Evolutionary conservation across 2,113 vertebrate species (phyloP).

Genomic region (Hipposideros armiger): DNA sequence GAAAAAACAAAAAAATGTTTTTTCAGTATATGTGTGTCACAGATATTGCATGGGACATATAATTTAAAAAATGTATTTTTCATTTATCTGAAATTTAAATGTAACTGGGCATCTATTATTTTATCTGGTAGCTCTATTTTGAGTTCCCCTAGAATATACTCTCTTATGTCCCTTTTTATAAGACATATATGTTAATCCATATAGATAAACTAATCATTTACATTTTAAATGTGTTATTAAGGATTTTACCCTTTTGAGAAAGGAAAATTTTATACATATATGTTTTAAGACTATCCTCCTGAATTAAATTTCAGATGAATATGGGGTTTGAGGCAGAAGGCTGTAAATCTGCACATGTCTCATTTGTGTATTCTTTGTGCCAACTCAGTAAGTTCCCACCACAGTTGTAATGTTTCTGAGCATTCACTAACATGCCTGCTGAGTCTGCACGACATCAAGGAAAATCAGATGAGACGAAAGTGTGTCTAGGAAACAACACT

Average conservation of each 20-base stretch:
- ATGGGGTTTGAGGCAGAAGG: neutral
- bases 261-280: neutral
- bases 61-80: neutral
- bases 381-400: constrained; percentile 20
- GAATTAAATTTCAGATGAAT: neutral
- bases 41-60: neutral
- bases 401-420: constrained; percentile 15
- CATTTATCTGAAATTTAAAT: neutral
- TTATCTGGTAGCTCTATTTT: neutral
- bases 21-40: neutral
- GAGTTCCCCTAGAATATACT: neutral
- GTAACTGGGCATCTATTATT: neutral
- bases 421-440: neutral
- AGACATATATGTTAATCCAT: neutral
- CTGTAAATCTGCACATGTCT: neutral
- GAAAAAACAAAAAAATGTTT: neutral
- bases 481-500: neutral
- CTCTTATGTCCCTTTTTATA: neutral
- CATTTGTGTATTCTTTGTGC: neutral
- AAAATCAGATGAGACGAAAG: constrained; percentile 52
- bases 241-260: neutral
- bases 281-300: neutral
- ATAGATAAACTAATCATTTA: neutral
- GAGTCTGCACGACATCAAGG: neutral
- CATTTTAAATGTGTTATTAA: neutral